These are phyloP conservation scores for Dipodomys spectabilis DNA, from an alignment of 2,113 vertebrate genomes.

Conservation along the genomic window DNA sequence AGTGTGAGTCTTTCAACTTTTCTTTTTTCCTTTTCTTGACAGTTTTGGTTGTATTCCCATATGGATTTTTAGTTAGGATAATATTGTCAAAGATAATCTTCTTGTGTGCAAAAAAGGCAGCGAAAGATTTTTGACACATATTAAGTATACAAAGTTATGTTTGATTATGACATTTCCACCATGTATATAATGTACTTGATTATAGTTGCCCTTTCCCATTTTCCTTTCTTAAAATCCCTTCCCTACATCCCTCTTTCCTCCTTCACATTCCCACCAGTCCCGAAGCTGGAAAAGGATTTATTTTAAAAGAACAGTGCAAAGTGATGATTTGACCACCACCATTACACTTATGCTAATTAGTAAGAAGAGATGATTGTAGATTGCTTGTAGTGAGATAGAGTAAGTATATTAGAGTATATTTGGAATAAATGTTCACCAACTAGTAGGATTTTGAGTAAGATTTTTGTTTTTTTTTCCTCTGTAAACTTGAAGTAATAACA, in stretches of 20 bases:
- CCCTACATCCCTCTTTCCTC: no score
- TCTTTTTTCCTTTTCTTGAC: neutral
- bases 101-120: neutral
- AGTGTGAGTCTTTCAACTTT: neutral
- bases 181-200: no score
- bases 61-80: neutral
- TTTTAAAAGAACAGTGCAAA: neutral
- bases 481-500: neutral
- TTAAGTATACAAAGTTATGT: no score
- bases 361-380: neutral
- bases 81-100: neutral
- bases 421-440: neutral
- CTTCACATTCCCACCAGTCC: no score
- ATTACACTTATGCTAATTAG: neutral
- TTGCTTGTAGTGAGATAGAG: no score
- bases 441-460: neutral
- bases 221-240: no score
- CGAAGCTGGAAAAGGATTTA: neutral
- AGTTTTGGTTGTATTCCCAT: neutral
- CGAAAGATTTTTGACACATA: no score
- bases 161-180: no score
- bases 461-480: conserved; percentile 29
- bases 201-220: no score
- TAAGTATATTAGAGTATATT: neutral
- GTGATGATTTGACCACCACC: neutral